These are phyloP conservation scores for Actinia equina DNA, from an alignment of 64 coral and sea anemone species.

Conservation along the genomic window DNA sequence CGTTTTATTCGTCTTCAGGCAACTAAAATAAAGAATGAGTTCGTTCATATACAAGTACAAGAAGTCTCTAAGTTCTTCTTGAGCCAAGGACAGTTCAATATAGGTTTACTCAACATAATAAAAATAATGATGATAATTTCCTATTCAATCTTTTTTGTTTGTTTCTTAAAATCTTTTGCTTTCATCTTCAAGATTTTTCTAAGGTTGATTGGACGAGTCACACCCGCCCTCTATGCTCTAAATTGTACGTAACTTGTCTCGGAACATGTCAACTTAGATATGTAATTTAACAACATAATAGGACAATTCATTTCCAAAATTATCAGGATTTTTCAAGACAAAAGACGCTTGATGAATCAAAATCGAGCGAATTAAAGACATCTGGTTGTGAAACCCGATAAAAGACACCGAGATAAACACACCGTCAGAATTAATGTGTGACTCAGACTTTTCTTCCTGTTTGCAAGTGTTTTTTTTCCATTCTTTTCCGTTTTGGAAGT, in stretches of 20 bases:
- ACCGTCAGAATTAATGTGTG: slow-evolving; percentile 13
- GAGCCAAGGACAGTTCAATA: background rate
- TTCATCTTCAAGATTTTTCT: background rate
- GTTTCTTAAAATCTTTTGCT: background rate
- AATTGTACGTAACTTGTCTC: background rate
- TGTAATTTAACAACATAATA: background rate
- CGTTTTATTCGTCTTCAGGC: background rate
- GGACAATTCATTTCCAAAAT: background rate
- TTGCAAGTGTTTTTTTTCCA: background rate
- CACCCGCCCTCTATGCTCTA: background rate
- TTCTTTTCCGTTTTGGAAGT: background rate
- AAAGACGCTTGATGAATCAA: background rate
- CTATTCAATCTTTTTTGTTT: background rate
- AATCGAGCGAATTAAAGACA: background rate
- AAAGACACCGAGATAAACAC: slow-evolving; percentile 6
- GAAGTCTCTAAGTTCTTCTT: background rate
- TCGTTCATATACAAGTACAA: background rate
- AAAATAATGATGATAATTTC: background rate
- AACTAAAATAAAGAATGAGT: background rate
- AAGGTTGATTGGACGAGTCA: background rate
- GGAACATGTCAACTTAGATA: background rate
- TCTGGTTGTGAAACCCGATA: background rate
- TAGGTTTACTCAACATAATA: background rate
- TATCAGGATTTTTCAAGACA: background rate
- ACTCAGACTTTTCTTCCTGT: slow-evolving; percentile 8